Evolutionary conservation across 2,888 invertebrate genomes (phyloP).

Genomic region (Lasioglossum leucozonium): DNA sequence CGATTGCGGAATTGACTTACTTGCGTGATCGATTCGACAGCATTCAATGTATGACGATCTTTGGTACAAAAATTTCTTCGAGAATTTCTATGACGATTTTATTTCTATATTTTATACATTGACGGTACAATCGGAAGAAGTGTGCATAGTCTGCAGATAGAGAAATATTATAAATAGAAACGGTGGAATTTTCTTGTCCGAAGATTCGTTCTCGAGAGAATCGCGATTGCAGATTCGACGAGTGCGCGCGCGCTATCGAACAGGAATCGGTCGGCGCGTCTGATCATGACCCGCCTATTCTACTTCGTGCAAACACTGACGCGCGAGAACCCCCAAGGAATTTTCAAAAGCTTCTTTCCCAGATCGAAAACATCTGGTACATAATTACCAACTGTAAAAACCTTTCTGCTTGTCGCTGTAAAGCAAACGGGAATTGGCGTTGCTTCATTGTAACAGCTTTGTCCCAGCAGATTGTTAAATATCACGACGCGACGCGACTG

Average conservation of each 20-base stretch:
- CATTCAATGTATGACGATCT: no score
- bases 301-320: neutral
- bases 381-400: neutral
- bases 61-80: no score
- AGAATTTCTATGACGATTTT: no score
- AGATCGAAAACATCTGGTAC: no score
- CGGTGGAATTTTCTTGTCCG: no score
- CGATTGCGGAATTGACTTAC: no score
- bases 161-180: no score
- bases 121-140: no score
- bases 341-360: neutral
- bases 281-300: neutral
- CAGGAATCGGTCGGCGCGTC: neutral
- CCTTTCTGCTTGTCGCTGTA: neutral
- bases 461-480: neutral
- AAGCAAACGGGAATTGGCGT: neutral
- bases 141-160: no score
- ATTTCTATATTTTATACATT: no score
- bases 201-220: neutral
- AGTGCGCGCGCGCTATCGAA: neutral
- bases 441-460: neutral
- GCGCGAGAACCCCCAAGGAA: neutral
- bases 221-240: no score
- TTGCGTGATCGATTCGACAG: no score
- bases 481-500: neutral